A percentile compares a stretch with the other conserved stretches of the same genome.
These are phyloP conservation scores for Priocnemis perturbator DNA, from an alignment of 2,888 invertebrate species.

Conservation along the genomic window DNA sequence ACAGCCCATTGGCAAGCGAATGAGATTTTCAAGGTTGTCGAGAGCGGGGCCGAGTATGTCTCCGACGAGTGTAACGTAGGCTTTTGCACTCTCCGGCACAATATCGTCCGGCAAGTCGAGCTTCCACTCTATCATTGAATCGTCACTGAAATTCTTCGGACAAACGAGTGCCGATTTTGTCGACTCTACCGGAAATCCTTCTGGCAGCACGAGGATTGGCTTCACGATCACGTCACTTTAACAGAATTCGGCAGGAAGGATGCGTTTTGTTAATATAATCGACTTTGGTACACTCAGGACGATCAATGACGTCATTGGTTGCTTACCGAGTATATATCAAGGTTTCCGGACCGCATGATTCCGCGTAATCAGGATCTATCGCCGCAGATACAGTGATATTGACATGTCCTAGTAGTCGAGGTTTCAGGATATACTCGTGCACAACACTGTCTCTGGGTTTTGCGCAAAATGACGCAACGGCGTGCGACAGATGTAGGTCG, in stretches of 20 bases:
- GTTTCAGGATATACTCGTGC: constrained; percentile 65
- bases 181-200: constrained; percentile 82
- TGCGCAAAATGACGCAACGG: constrained; percentile 62
- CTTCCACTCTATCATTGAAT: constrained; percentile 73
- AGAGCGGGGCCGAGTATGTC: constrained; percentile 82
- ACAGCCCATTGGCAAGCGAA: constrained; percentile 85
- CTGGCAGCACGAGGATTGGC: constrained; percentile 81
- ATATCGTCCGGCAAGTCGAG: constrained; percentile 77
- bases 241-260: background rate
- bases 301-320: background rate
- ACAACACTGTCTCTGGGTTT: constrained; percentile 65
- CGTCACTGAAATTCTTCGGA: constrained; percentile 76
- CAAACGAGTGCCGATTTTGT: constrained; percentile 83
- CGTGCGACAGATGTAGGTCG: constrained; percentile 59
- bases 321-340: constrained; percentile 75
- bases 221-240: constrained; percentile 81
- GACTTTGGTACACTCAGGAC: no score
- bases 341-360: constrained; percentile 76
- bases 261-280: no score
- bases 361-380: constrained; percentile 73
- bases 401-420: constrained; percentile 74
- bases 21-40: constrained; percentile 82
- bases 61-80: constrained; percentile 80
- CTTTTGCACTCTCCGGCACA: constrained; percentile 81
- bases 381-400: constrained; percentile 77